These are phyloP conservation scores for Cyclina sinensis DNA, from an alignment of 1,140 invertebrate genomes.

Conservation along the genomic window DNA sequence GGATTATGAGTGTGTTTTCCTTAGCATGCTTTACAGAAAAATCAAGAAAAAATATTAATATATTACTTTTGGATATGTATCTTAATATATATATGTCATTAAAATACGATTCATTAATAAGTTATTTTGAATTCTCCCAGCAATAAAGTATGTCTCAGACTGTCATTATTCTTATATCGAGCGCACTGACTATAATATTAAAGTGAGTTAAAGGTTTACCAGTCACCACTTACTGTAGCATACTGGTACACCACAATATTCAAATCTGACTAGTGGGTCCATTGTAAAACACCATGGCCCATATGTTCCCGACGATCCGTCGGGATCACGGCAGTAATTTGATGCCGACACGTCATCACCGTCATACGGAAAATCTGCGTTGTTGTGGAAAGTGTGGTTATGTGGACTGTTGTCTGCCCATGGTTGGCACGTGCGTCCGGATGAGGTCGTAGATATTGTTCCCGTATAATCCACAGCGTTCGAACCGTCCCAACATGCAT, in stretches of 20 bases:
- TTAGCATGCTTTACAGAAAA: no score
- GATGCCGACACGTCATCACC: slow-evolving; percentile 35
- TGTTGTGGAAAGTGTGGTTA: slow-evolving; percentile 3
- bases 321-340: slow-evolving; percentile 52
- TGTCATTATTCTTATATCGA: no score
- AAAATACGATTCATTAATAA: no score
- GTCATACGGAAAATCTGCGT: slow-evolving; percentile 27
- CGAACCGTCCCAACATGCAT: slow-evolving; percentile 41
- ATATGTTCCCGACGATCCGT: not conserved
- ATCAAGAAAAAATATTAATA: no score
- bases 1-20: no score
- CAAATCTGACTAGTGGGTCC: not conserved
- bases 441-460: slow-evolving; percentile 18
- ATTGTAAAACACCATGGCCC: slow-evolving; percentile 39
- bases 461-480: slow-evolving; percentile 49
- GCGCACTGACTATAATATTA: no score
- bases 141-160: no score
- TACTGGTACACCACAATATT: slow-evolving; percentile 32
- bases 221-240: slow-evolving; percentile 58
- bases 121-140: no score
- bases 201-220: no score
- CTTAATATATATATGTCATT: no score
- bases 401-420: slow-evolving; percentile 51
- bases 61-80: no score
- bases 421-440: slow-evolving; percentile 42